phyloP scores from a whole-genome alignment of 1,140 invertebrate species.

The Euura lappo region DNA sequence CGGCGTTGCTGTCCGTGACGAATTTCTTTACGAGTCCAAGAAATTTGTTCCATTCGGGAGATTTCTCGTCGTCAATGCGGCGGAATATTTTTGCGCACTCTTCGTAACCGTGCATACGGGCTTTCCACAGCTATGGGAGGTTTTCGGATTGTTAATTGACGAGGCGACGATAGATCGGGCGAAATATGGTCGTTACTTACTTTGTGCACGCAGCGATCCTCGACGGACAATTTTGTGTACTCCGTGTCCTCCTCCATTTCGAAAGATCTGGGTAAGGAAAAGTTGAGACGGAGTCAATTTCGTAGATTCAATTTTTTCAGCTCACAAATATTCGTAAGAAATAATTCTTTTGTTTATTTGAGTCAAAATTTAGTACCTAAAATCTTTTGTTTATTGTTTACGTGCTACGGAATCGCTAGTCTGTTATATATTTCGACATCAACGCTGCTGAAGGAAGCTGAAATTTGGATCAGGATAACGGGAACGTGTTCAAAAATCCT shows the following conservation, averaged over 20 bases:
- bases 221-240: conserved; percentile 89
- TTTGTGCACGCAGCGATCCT: conserved; percentile 92
- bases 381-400: too few species aligned
- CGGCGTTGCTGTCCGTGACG: conserved; percentile 92
- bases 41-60: conserved; percentile 92
- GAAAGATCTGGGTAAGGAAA: not conserved
- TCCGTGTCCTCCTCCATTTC: conserved; percentile 88
- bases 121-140: conserved; percentile 82
- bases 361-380: too few species aligned
- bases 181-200: conserved; percentile 50
- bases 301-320: too few species aligned
- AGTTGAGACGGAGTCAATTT: too few species aligned
- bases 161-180: conserved; percentile 17
- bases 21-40: conserved; percentile 93
- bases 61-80: conserved; percentile 89
- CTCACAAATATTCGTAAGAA: too few species aligned
- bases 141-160: conserved; percentile 12
- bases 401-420: too few species aligned
- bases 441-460: too few species aligned
- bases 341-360: too few species aligned
- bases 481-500: too few species aligned
- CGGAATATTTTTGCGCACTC: conserved; percentile 89
- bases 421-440: too few species aligned
- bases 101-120: conserved; percentile 91
- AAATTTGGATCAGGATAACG: too few species aligned